Base-by-base conservation (phyloP, 2,888 invertebrate genomes). In the Ethmia dodecea region DNA sequence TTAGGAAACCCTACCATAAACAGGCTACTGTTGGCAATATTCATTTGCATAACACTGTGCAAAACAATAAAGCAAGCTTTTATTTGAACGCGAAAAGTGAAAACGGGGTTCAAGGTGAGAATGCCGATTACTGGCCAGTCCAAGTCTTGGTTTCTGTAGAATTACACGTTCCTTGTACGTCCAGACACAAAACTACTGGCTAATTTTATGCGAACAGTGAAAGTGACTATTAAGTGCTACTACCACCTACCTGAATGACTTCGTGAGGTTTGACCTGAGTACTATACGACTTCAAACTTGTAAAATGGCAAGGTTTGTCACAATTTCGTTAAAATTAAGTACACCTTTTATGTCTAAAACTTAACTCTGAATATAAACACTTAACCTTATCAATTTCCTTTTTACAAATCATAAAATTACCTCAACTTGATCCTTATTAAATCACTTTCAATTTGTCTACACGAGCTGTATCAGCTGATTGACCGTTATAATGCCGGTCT, bases 31-130 rank as follows among this genome's bases (percentile, higher is more conserved):
- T 72, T 67, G 51, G 60, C 56, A 35, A 54, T 60, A 39, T 55
- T 67, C 59, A 83, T 86, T 86, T 86, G 81, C 86, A 86, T 86
- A 78, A 83, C 71, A 83, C 55, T 72, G 67, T 55, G 56, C 67
- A 52, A 62, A 72, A 77, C 73, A 77, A 79, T 78, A 75, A 72
- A 68, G 63, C 51, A 51, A 43, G 50, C 49, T 63, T 73, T 79
- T 77, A 71, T 78, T 77, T 77, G 60, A 57, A 65, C 59, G 72
- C 72, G 68, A 79, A 83, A 81, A 86, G 84, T 80, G 84, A 86
- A 84, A 86, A 77, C 83, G 56, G 49, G 60, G 76, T 71, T 75
- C 70, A 75, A 75, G 75, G 73, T 71, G 56, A 68, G 51, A 54
- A 49, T 40, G 43, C 44, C 43, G 43, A 53, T 48, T 50, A 45